These are phyloP conservation scores for Ibidorhyncha struthersii DNA, from an alignment of 2,113 vertebrate species.

Conservation along the genomic window DNA sequence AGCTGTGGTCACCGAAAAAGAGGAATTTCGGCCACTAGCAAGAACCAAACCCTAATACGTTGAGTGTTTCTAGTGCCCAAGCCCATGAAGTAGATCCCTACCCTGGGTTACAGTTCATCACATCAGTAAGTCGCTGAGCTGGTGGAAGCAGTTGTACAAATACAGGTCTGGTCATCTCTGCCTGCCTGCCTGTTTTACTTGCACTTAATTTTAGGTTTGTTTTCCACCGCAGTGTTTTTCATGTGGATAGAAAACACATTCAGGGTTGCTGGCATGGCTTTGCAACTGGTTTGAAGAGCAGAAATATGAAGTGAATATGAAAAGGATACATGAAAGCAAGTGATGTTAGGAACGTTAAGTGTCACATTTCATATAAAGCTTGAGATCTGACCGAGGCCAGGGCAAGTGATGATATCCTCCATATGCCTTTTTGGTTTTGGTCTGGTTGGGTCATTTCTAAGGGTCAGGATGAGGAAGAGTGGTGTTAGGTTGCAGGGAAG, in stretches of 20 bases:
- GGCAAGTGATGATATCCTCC: background rate
- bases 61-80: background rate
- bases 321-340: background rate
- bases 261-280: background rate
- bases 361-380: background rate
- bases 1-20: background rate
- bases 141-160: fast-evolving
- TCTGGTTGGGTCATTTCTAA: background rate
- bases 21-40: background rate
- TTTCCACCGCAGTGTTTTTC: background rate
- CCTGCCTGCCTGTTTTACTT: background rate
- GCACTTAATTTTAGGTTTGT: background rate
- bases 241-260: background rate
- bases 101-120: background rate
- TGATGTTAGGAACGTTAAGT: background rate
- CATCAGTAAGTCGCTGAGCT: background rate
- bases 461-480: background rate
- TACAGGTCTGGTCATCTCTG: background rate
- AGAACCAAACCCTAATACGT: background rate
- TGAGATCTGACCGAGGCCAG: background rate
- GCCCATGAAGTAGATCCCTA: background rate
- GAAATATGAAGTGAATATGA: background rate
- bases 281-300: background rate
- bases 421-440: background rate
- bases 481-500: background rate